phyloP scores from a whole-genome alignment of 2,797 vertebrate genomes.

The Prionace glauca region DNA sequence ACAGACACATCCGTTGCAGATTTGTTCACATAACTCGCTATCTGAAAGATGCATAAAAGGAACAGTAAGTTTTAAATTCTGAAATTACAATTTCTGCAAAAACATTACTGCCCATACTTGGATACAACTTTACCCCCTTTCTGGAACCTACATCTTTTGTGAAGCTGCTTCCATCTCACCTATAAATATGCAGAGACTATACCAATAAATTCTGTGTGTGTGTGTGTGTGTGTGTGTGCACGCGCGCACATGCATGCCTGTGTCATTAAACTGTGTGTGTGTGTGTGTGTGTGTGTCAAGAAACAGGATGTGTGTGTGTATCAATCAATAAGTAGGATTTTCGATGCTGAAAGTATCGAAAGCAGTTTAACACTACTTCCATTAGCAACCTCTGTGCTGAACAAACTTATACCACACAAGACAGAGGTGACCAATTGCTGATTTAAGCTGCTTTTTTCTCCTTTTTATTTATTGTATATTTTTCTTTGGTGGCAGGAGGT shows the following conservation, averaged over 20 bases:
- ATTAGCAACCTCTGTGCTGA: no score
- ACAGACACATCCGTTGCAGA: constrained; percentile 84
- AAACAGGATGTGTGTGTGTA: no score
- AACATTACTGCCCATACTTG: background rate
- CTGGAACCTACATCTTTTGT: background rate
- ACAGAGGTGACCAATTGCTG: background rate
- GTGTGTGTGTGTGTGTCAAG: no score
- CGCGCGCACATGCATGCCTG: no score
- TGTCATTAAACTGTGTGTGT: no score
- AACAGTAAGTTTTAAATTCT: background rate
- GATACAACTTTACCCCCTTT: background rate
- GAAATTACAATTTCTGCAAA: background rate
- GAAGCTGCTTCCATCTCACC: background rate
- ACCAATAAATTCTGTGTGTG: no score
- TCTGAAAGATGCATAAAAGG: constrained; percentile 59
- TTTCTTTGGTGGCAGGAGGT: background rate
- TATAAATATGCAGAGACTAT: background rate
- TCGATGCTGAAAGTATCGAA: background rate
- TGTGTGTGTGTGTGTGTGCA: no score
- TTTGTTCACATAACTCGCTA: constrained; percentile 90
- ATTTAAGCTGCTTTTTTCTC: background rate
- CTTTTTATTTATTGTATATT: background rate
- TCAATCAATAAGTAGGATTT: background rate
- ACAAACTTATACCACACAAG: background rate
- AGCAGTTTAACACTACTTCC: background rate